These are phyloP conservation scores for Standfussiana lucernea DNA, from an alignment of 2,888 invertebrate species.

Conservation along the genomic window DNA sequence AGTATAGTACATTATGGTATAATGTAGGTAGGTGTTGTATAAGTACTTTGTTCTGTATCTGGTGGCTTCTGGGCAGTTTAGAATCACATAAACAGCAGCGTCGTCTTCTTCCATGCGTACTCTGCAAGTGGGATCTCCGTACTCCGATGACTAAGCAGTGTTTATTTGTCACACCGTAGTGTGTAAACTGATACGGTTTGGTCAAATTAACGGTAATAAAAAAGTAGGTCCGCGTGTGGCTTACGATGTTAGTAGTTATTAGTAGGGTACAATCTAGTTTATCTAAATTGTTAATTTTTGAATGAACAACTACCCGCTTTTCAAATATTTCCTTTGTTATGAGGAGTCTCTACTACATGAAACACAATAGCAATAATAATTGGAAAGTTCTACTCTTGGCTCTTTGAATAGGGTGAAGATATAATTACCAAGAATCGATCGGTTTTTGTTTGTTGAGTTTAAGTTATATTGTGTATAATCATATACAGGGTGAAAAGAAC, in stretches of 20 bases:
- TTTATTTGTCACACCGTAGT: neutral
- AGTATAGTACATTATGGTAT: too few species aligned
- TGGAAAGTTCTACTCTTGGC: neutral
- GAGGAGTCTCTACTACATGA: neutral
- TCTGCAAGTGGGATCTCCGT: neutral
- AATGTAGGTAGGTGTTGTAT: too few species aligned
- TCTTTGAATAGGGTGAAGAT: neutral
- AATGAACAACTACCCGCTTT: constrained; percentile 7
- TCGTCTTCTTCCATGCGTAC: neutral
- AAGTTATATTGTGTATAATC: neutral
- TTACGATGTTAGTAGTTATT: neutral
- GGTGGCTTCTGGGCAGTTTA: neutral
- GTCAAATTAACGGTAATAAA: neutral
- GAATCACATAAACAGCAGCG: neutral
- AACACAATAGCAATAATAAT: constrained; percentile 13
- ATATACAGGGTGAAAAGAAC: too few species aligned
- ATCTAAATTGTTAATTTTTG: neutral
- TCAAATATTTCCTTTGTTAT: constrained; percentile 15
- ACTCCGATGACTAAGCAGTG: neutral
- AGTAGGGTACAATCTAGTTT: neutral
- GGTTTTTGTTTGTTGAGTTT: neutral
- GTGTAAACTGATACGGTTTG: neutral
- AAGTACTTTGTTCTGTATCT: neutral
- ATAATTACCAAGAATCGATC: neutral
- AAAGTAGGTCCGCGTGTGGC: neutral